Conservation (phyloP, 2,888 invertebrate genomes). For the Cheiracanthium punctorium region DNA sequence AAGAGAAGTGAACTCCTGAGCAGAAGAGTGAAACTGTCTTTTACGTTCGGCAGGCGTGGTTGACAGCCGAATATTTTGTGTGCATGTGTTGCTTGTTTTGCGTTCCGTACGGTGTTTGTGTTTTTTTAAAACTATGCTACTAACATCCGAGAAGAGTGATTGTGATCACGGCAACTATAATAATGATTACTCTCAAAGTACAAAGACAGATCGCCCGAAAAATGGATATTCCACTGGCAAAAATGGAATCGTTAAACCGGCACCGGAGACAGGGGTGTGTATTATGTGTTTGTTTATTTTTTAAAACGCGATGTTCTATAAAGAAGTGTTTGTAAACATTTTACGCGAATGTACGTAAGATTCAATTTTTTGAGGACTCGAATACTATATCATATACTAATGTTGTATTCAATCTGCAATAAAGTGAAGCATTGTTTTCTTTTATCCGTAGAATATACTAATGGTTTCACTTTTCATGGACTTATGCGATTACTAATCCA, state of each 20-base stretch:
- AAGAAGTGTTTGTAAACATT: too few species aligned
- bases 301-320: too few species aligned
- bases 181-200: constrained; percentile 15
- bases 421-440: too few species aligned
- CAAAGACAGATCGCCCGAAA: constrained; percentile 16
- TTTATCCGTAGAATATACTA: too few species aligned
- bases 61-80: not conserved
- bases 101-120: constrained; percentile 19
- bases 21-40: too few species aligned
- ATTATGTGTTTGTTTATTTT: not conserved
- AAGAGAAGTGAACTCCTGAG: too few species aligned
- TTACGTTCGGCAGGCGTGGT: constrained; percentile 66
- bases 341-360: too few species aligned
- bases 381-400: too few species aligned
- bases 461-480: too few species aligned
- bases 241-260: constrained; percentile 28
- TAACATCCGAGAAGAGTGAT: constrained; percentile 48
- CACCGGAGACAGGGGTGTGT: constrained; percentile 43
- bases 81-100: constrained; percentile 17
- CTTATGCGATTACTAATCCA: too few species aligned
- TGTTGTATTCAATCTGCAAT: too few species aligned
- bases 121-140: constrained; percentile 46
- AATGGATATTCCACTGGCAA: constrained; percentile 24
- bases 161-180: constrained; percentile 8
- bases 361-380: too few species aligned